Percentiles rank a stretch among this genome's conserved stretches.
phyloP scores from a whole-genome alignment of 1,140 invertebrate genomes.

The Bombus waltoni region DNA sequence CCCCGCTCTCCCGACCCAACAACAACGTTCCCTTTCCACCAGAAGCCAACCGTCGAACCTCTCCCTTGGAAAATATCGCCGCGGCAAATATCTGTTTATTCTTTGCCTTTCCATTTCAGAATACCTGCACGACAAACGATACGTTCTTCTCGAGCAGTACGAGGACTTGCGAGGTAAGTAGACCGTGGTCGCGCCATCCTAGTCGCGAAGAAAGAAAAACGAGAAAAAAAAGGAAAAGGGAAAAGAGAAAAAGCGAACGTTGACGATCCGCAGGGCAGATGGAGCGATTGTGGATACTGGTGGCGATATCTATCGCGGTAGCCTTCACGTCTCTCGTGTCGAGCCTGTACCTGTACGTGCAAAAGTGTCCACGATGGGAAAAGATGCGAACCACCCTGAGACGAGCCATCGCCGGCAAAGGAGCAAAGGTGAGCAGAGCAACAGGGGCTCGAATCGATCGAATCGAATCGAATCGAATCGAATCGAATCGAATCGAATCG shows the following conservation, averaged over 20 bases:
- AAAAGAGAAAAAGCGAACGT: too few relatives aligned
- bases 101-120: conserved; percentile 66
- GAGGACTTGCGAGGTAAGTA: conserved; percentile 64
- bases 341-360: conserved; percentile 56
- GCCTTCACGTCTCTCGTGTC: conserved; percentile 65
- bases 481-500: too few relatives aligned
- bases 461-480: too few relatives aligned
- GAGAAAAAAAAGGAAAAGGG: too few relatives aligned
- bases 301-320: conserved; percentile 62
- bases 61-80: not conserved
- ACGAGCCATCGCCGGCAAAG: conserved; percentile 65
- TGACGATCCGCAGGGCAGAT: conserved; percentile 65
- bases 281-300: conserved; percentile 58
- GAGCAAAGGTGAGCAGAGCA: conserved; percentile 68
- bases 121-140: conserved; percentile 76
- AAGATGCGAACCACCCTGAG: conserved; percentile 61
- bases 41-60: not conserved
- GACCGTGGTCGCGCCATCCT: too few relatives aligned
- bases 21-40: not conserved
- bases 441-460: too few relatives aligned
- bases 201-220: conserved; percentile 23
- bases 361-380: conserved; percentile 65
- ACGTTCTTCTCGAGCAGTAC: conserved; percentile 63
- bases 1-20: not conserved
- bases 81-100: not conserved